Evolutionary conservation across 2,113 vertebrate species (phyloP).

Genomic region (Sapajus apella): DNA sequence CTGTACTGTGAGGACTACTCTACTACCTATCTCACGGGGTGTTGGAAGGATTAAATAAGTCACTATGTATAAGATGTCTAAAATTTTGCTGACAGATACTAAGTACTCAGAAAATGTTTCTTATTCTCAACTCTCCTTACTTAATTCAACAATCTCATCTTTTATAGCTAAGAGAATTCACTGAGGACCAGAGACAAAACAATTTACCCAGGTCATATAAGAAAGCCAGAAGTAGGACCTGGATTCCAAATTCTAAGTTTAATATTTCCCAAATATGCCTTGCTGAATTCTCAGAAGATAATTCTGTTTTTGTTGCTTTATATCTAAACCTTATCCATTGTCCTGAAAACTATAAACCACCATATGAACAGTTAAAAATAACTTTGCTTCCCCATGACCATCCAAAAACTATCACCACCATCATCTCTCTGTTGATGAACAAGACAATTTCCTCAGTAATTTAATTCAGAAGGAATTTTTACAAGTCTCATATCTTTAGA

Average conservation of each 20-base stretch:
- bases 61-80: background rate
- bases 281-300: background rate
- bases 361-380: constrained; percentile 30
- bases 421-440: background rate
- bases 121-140: background rate
- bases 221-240: background rate
- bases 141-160: background rate
- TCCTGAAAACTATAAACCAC: constrained; percentile 14
- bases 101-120: background rate
- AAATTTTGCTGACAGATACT: background rate
- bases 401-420: background rate
- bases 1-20: background rate
- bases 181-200: background rate
- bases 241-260: background rate
- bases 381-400: background rate
- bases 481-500: background rate
- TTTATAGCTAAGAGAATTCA: background rate
- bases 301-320: constrained; percentile 33
- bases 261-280: background rate
- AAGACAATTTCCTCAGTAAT: constrained; percentile 10
- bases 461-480: constrained; percentile 43
- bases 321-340: background rate
- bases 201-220: background rate
- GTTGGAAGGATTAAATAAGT: background rate
- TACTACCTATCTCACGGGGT: background rate